These are phyloP conservation scores for Nanorana parkeri DNA, from an alignment of 2,113 vertebrate genomes.

Conservation along the genomic window DNA sequence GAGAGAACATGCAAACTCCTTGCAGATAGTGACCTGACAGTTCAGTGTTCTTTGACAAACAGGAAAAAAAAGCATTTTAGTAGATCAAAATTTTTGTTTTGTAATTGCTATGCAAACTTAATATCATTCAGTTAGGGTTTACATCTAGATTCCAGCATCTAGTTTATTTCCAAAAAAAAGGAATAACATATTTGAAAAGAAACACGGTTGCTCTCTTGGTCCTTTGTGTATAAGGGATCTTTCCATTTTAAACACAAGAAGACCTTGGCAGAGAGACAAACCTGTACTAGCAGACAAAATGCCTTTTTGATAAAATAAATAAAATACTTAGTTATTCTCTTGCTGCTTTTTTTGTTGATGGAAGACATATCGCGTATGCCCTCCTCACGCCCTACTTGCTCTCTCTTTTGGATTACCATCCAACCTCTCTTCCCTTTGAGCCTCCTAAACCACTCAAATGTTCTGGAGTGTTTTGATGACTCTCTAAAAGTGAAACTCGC, in stretches of 20 bases:
- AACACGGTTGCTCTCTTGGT: conserved; percentile 34
- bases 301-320: conserved; percentile 62
- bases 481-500: conserved; percentile 48
- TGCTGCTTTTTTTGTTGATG: conserved; percentile 63
- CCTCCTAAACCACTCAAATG: conserved; percentile 20
- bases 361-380: conserved; percentile 55
- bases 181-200: conserved; percentile 16
- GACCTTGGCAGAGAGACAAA: conserved; percentile 62
- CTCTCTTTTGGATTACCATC: conserved; percentile 55
- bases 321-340: conserved; percentile 62
- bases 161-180: neutral
- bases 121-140: too few species aligned
- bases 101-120: too few species aligned
- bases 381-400: conserved; percentile 53
- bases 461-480: conserved; percentile 49
- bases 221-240: conserved; percentile 56
- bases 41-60: too few species aligned
- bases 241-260: conserved; percentile 57
- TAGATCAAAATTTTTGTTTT: too few species aligned
- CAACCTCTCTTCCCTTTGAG: conserved; percentile 50
- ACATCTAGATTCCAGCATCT: too few species aligned
- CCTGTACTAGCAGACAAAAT: conserved; percentile 57
- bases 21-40: too few species aligned
- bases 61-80: too few species aligned
- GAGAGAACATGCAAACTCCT: too few species aligned